Percentiles rank a stretch among this genome's conserved stretches.
Conservation (phyloP, 2,888 invertebrate genomes). For the Euproctis similis region DNA sequence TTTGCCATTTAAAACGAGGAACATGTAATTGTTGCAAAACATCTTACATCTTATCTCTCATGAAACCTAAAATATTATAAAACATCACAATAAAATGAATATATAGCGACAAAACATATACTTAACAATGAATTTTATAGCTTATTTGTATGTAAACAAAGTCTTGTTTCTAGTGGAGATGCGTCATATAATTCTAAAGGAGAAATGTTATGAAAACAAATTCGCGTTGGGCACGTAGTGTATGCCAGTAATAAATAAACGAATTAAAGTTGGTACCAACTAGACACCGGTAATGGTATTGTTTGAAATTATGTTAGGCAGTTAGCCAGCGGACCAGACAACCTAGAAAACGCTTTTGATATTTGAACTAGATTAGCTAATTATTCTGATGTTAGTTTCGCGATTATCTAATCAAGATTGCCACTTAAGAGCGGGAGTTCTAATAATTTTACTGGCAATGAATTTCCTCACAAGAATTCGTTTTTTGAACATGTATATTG, state of each 20-base stretch:
- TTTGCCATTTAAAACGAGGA: constrained; percentile 45
- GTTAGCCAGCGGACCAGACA: constrained; percentile 22
- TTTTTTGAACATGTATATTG: too few relatives aligned
- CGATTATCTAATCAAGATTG: background rate
- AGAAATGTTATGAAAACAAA: constrained; percentile 75
- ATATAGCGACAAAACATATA: constrained; percentile 64
- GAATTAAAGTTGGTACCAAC: constrained; percentile 49
- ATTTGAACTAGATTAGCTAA: constrained; percentile 19
- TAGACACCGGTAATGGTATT: constrained; percentile 56
- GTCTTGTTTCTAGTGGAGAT: constrained; percentile 29
- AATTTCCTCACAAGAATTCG: too few relatives aligned
- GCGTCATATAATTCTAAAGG: constrained; percentile 41
- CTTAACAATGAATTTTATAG: constrained; percentile 25
- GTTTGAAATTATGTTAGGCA: constrained; percentile 54
- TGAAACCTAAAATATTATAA: constrained; percentile 71
- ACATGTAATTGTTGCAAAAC: constrained; percentile 56
- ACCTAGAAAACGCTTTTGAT: constrained; percentile 18
- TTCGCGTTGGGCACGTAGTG: constrained; percentile 71
- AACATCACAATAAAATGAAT: constrained; percentile 71
- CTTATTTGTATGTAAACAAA: constrained; percentile 28
- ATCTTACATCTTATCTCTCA: constrained; percentile 57
- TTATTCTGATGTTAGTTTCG: background rate
- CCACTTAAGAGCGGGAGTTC: too few relatives aligned
- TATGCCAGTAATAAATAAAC: constrained; percentile 70
- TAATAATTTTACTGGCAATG: too few relatives aligned